Base-by-base conservation (phyloP, 2,888 invertebrate genomes). In the Muscina levida region DNA sequence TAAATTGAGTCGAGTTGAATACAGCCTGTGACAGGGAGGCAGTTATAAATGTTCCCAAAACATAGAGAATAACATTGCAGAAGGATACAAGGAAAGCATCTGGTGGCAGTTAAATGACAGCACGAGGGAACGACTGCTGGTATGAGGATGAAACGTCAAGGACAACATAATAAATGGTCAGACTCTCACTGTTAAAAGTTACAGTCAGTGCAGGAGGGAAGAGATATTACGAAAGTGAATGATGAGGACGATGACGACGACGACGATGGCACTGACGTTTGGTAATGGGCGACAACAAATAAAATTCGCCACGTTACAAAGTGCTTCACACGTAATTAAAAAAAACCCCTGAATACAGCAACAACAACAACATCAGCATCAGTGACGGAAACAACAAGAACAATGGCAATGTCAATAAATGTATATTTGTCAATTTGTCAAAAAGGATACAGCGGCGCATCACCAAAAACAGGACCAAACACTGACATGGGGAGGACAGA, bases 391-490 rank as follows among this genome's bases (percentile, higher is more conserved):
- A 75, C 81, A 48, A 13, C 44, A 65, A 31, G 8, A 78, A 86
- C 79, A 84, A 83, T 82, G 57, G 83, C 82, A 67, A 51, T 67
- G 84, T 85, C 88, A 88, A 88, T 85, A 86, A 86, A 88, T 86
- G 84, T 86, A 84, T 86, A 87, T 87, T 87, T 87, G 88, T 87
- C 88, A 88, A 87, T 85, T 82, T 85, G 87, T 85, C 88, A 86
- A 80, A 82, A 72, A 39, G 42, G 44, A 19, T 46, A 26, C 26
- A 59, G 51, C 51, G 5, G 51, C 51, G 11, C 51, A 17, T 22
- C 24, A 53, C 17, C 31, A 31, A 31, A 53, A 19, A 22, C 2
- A 51, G 79, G 42, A 57, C 22, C 44, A 42, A 10, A 17, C 67
- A 37, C 68, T 24, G 62, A 74, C 51, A 59, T 48, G 31, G 15